Evolutionary conservation across 2,888 invertebrate genomes (phyloP).

Genomic region (Drosophila cracens): DNA sequence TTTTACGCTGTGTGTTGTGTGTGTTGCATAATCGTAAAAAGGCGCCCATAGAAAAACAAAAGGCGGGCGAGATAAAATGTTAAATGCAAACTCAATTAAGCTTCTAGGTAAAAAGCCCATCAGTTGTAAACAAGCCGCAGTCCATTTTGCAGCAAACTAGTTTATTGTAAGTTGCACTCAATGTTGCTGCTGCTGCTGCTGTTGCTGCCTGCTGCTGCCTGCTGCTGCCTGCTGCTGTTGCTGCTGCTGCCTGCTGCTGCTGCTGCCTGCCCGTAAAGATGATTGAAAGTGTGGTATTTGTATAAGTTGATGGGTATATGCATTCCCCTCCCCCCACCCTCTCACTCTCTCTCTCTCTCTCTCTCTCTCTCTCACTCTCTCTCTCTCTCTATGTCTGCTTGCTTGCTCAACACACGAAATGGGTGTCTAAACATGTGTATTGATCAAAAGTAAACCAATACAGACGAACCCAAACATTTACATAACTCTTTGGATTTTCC

Average conservation of each 20-base stretch:
- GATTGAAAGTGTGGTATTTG: neutral
- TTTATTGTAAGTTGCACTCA: slow-evolving; percentile 3
- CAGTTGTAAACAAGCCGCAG: slow-evolving; percentile 1
- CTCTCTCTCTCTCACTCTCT: neutral
- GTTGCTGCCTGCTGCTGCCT: too few species aligned
- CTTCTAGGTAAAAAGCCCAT: slow-evolving; percentile 13
- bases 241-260: too few species aligned
- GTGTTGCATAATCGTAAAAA: slow-evolving; percentile 9
- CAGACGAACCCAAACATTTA: slow-evolving; percentile 54
- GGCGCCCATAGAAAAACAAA: neutral
- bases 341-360: neutral
- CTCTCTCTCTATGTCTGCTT: neutral
- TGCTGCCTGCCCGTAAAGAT: neutral
- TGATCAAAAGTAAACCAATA: slow-evolving; percentile 5
- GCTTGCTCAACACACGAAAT: neutral
- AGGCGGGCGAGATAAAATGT: neutral
- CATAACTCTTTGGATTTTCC: slow-evolving; percentile 65
- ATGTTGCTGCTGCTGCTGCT: neutral
- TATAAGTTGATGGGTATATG: neutral
- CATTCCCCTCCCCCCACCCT: too few species aligned
- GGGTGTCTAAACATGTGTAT: neutral
- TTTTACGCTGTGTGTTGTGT: neutral
- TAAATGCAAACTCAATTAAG: slow-evolving; percentile 12
- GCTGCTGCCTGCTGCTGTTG: too few species aligned
- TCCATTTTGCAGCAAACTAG: slow-evolving; percentile 7